Percentiles rank a stretch among this genome's conserved stretches.
These are phyloP conservation scores for Plecotus auritus DNA, from an alignment of 2,113 vertebrate species.

Conservation along the genomic window DNA sequence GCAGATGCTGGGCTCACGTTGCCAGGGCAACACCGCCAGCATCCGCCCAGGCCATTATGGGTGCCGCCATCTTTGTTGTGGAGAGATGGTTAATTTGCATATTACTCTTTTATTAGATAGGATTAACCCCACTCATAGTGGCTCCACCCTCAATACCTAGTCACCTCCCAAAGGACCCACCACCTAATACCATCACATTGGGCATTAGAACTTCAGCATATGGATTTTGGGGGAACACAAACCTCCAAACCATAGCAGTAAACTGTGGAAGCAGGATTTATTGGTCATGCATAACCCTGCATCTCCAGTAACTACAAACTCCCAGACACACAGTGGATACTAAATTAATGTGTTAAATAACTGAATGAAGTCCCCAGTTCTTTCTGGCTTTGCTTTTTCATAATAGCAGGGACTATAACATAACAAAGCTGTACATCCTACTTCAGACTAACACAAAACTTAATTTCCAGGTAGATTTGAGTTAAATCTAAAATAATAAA, in stretches of 20 bases:
- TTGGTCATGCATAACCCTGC: neutral
- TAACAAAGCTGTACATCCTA: neutral
- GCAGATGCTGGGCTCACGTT: too few relatives aligned
- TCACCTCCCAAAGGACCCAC: neutral
- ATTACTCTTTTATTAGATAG: too few relatives aligned
- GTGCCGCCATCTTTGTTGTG: too few relatives aligned
- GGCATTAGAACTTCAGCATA: neutral
- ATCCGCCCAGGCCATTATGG: rapidly evolving
- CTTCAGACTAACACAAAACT: neutral
- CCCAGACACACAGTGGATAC: neutral
- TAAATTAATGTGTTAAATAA: neutral
- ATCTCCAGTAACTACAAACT: neutral
- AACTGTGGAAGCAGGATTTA: neutral
- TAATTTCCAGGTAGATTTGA: neutral
- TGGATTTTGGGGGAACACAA: neutral
- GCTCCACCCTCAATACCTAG: neutral
- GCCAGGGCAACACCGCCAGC: too few relatives aligned
- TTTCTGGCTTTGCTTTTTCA: neutral
- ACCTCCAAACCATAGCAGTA: neutral
- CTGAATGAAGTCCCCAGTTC: neutral
- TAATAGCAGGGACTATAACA: neutral
- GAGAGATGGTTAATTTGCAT: too few relatives aligned
- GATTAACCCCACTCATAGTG: neutral
- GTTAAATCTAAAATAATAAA: neutral
- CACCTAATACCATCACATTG: neutral